These are phyloP conservation scores for Amblyjoppa fuscipennis DNA, from an alignment of 2,888 invertebrate genomes.

Conservation along the genomic window DNA sequence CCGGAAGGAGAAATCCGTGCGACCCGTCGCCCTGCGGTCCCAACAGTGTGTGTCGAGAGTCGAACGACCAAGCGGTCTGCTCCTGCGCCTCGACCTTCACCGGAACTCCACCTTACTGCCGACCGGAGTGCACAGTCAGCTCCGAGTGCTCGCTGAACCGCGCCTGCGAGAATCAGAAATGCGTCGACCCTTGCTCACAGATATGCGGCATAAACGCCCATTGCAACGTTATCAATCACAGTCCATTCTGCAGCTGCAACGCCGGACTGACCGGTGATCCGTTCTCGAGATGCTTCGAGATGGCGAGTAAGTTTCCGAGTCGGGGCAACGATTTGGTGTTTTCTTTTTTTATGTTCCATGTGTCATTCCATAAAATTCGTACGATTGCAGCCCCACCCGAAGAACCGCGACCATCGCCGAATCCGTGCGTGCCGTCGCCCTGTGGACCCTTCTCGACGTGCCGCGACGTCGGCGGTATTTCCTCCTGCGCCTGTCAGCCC, in stretches of 20 bases:
- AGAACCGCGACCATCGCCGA: slow-evolving; percentile 78
- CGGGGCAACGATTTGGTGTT: background rate
- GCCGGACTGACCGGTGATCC: slow-evolving; percentile 90
- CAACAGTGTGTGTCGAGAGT: slow-evolving; percentile 83
- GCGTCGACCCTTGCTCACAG: slow-evolving; percentile 84
- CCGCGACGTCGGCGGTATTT: slow-evolving; percentile 85
- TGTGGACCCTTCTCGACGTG: slow-evolving; percentile 88
- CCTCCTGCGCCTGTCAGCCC: slow-evolving; percentile 86
- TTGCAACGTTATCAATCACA: slow-evolving; percentile 85
- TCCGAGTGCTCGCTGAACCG: slow-evolving; percentile 87
- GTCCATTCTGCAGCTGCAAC: slow-evolving; percentile 85
- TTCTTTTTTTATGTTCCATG: background rate
- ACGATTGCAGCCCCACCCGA: slow-evolving; percentile 82
- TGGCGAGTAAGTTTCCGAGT: slow-evolving; percentile 80
- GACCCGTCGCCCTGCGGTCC: slow-evolving; percentile 85
- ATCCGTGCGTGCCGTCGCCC: slow-evolving; percentile 87
- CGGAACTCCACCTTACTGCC: slow-evolving; percentile 90
- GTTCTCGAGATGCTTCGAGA: slow-evolving; percentile 90
- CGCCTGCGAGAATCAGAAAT: slow-evolving; percentile 85
- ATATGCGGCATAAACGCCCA: slow-evolving; percentile 85
- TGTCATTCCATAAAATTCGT: slow-evolving; percentile 69
- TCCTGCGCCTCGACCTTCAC: slow-evolving; percentile 90
- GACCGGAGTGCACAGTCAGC: slow-evolving; percentile 85
- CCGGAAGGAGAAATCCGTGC: slow-evolving; percentile 81
- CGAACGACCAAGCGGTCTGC: slow-evolving; percentile 91